phyloP scores from a whole-genome alignment of 2,888 invertebrate genomes.

The Apomyelois bistriatella region DNA sequence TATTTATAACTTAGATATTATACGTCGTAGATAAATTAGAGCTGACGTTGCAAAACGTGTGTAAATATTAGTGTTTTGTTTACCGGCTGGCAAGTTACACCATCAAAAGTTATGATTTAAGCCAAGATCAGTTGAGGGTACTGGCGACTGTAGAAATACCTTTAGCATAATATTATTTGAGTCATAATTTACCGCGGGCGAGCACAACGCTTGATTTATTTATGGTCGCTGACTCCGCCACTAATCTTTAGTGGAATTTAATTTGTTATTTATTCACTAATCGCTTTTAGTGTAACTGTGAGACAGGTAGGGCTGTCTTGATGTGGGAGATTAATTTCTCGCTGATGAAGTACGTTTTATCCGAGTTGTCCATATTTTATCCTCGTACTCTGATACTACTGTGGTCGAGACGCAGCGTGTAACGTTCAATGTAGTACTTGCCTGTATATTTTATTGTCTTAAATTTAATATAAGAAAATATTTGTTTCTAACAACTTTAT shows the following conservation, averaged over 20 bases:
- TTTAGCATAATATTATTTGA: conserved; percentile 74
- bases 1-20: neutral
- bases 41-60: neutral
- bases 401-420: neutral
- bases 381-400: neutral
- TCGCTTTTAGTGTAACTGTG: conserved; percentile 41
- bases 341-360: conserved; percentile 8
- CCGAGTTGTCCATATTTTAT: conserved; percentile 5
- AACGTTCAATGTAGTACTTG: conserved; percentile 1
- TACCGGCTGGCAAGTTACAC: neutral
- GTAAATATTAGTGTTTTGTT: neutral
- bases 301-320: conserved; percentile 20
- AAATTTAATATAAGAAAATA: neutral
- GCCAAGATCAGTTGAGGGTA: conserved; percentile 20
- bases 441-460: neutral
- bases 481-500: too few species aligned
- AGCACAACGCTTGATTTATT: conserved; percentile 70
- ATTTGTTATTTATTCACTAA: conserved; percentile 74
- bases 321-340: conserved; percentile 17
- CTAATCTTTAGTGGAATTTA: conserved; percentile 75
- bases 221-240: conserved; percentile 63
- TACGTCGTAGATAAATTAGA: neutral
- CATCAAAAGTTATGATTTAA: conserved; percentile 7
- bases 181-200: conserved; percentile 65
- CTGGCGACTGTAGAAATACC: conserved; percentile 17